Evolutionary conservation across 1,140 invertebrate species (phyloP), one percentile per base, ranked within the genome.

Genomic region (Stegodyphus dumicola): DNA sequence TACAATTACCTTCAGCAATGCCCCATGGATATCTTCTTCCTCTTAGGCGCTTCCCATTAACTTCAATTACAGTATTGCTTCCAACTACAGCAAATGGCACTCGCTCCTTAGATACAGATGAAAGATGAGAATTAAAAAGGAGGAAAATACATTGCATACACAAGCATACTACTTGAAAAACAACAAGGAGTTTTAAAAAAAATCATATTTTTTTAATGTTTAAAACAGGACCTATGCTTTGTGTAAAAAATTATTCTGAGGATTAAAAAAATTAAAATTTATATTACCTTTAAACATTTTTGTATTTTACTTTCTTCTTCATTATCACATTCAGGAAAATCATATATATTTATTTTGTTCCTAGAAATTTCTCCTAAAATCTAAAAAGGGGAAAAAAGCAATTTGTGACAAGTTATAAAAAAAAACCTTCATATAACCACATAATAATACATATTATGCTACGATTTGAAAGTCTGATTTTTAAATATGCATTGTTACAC

Each of bases 1-100:
- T 15, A 71, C 18, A 86, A 86, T 87, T 89, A 95, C 94, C 94
- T 93, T 99, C 97, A 17, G 98, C 98, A 65, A 98, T 92, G 79
- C 98, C 98, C 98, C 98, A 99, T 7, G 98, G 98, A 92, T 99
- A 99, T 90, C 96, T 96, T 88, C 98, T 92, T 15, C 97, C 98
- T 69, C 97, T 92, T 2, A 97, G 90, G 18, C 89, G 85, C 54
- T 90, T 89, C 9, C 90, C 89, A 78, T 81, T 87, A 48, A 88
- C 88, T 91, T 99, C 97, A 77, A 98, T 94, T 18, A 99, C 95
- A 48, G 95, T 95, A 91, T 99, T 99, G 86, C 98, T 98, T 64
- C 99, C 99, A 18, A 99, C 97, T 48, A 99, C 97, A 18, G 99
- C 98, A 92, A 99, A 99, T 77, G 99, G 99, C 73, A 99, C 95